These are phyloP conservation scores for Chrysocyon brachyurus DNA, from an alignment of 2,797 vertebrate genomes.

Conservation along the genomic window DNA sequence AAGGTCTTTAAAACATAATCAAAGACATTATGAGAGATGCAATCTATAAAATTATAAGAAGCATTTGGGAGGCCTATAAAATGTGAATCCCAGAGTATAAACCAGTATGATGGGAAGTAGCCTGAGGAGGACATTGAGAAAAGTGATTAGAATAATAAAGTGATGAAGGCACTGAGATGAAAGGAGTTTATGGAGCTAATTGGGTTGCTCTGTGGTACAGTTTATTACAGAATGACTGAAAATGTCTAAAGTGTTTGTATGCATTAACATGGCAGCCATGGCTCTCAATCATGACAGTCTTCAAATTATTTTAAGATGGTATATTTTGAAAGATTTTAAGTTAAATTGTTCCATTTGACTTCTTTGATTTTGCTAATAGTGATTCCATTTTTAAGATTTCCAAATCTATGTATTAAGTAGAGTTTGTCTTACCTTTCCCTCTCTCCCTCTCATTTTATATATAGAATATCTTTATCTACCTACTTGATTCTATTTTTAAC, in stretches of 20 bases:
- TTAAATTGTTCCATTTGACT: constrained; percentile 17
- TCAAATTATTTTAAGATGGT: constrained; percentile 48
- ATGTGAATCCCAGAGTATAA: neutral
- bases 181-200: neutral
- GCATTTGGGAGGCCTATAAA: constrained; percentile 37
- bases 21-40: constrained; percentile 41
- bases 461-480: neutral
- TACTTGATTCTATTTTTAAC: constrained; percentile 32
- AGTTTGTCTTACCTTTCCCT: neutral
- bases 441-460: neutral
- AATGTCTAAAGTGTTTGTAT: neutral
- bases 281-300: neutral
- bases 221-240: constrained; percentile 25
- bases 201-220: neutral
- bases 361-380: constrained; percentile 49
- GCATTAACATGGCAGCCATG: neutral
- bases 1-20: constrained; percentile 52
- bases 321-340: constrained; percentile 38
- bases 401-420: neutral
- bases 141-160: constrained; percentile 26
- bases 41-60: constrained; percentile 31
- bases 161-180: neutral
- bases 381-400: constrained; percentile 28
- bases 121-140: constrained; percentile 50
- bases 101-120: neutral